Evolutionary conservation across 2,888 invertebrate species (phyloP).

Genomic region (Sthenelais limicola): DNA sequence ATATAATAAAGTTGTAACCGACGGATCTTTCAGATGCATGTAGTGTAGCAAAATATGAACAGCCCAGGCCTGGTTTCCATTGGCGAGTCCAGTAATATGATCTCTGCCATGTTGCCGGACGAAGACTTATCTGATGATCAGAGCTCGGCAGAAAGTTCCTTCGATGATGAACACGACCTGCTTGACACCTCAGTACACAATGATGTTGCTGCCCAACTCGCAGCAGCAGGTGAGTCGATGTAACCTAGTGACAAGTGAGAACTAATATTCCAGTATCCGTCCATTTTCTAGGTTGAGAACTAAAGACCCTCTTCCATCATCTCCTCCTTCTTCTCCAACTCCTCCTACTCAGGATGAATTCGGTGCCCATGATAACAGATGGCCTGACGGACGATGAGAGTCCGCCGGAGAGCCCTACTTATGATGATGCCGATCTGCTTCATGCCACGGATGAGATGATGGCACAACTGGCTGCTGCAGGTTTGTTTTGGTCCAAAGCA

Average conservation of each 20-base stretch:
- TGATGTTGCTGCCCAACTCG: conserved; percentile 95
- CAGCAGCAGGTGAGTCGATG: conserved; percentile 85
- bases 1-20: neutral
- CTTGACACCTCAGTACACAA: conserved; percentile 90
- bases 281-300: conserved; percentile 10
- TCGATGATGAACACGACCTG: conserved; percentile 83
- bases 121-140: conserved; percentile 68
- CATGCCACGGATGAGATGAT: conserved; percentile 34
- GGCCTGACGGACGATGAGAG: conserved; percentile 32
- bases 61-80: conserved; percentile 15
- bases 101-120: conserved; percentile 68
- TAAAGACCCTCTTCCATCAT: neutral
- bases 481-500: too few species aligned
- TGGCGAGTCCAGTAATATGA: conserved; percentile 47
- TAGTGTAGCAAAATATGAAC: neutral
- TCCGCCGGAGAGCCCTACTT: conserved; percentile 28
- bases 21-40: neutral
- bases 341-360: conserved; percentile 31
- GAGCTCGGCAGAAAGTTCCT: conserved; percentile 71
- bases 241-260: neutral
- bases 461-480: conserved; percentile 35
- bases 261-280: conserved; percentile 4
- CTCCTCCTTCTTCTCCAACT: too few species aligned
- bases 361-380: conserved; percentile 33
- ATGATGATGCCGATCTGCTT: conserved; percentile 29